Base-by-base conservation (phyloP, 1,140 invertebrate genomes). In the Scaptomyza pallida region DNA sequence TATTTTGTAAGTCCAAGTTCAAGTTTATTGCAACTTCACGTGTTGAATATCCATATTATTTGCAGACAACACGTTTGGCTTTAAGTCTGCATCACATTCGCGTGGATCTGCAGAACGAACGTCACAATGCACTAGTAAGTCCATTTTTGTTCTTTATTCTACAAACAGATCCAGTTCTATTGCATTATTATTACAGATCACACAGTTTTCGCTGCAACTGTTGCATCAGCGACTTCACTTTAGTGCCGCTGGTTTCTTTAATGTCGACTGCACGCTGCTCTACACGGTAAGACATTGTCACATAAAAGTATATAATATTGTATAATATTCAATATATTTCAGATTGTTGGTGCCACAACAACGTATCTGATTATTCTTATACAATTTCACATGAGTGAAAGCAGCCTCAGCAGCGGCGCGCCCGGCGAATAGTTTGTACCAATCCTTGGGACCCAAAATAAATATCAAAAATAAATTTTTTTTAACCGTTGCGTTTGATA, bases 191-290 rank as follows among this genome's bases (percentile, higher is more conserved):
- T 15, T 78, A 0, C 60, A 93, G 93, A 90, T 93, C 3, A 83
- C 92, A 45, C 80, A 92, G 40, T 93, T 93, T 52, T 93, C 92
- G 4, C 72, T 92, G 37, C 92, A 93, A 48, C 67, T 93, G 23
- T 62, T 93, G 5, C 92, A 93, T 73, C 91, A 91, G 43, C 80
- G 91, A 35, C 55, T 93, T 0, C 62, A 70, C 16, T 92, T 92
- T 23, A 92, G 92, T 9, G 92, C 91, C 12, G 89, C 88, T 4
- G 92, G 92, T 13, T 92, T 92, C 54, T 93, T 93, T 17, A 62
- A 69, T 5, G 82, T 93, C 0, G 92, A 93, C 64, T 92, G 86
- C 54, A 91, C 78, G 12, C 59, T 93, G 0, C 60, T 93, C 5
- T 92, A 92, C 60, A 91, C 91, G 75, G 92, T 93, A 72, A 91